Evolutionary conservation across 2,113 vertebrate genomes (phyloP), one percentile per base, ranked within the genome.

Genomic region (Cervus canadensis): DNA sequence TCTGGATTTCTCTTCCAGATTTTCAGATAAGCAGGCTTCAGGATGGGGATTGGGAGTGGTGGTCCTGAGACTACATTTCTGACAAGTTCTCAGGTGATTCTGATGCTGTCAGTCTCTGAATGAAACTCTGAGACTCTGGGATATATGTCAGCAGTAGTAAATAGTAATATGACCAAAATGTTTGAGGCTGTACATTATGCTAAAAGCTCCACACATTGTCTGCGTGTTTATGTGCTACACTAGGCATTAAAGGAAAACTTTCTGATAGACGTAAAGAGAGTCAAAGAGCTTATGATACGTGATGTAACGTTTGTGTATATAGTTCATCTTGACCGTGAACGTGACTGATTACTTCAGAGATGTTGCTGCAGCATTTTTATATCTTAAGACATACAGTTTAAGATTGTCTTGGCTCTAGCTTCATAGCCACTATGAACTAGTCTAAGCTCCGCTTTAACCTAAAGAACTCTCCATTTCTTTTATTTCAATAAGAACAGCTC

Each of bases 391-490:
- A 71, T 52, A 28, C 28, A 79, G 45, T 82, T 95, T 60, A 91
- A 43, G 13, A 87, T 48, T 60, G 43, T 60, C 74, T 96, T 92
- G 45, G 25, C 74, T 97, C 50, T 95, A 83, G 57, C 25, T 79
- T 91, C 30, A 54, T 36, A 87, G 23, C 36, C 83, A 33, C 43
- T 93, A n/a, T 59, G 83, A 87, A 87, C 50, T 87, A 45, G 56
- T 57, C 17, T 97, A 93, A 91, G 36, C 82, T 92, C 57, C 45
- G 3, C 16, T 93, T 87, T 96, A 56, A 97, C 82, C 62, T 95
- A 48, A 93, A 93, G 48, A 87, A 93, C 16, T 84, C 36, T 86
- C 85, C n/a, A 78, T 76, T 87, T 74, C 83, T 95, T 97, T 96
- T 48, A 62, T 62, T 92, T 92, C 26, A 81, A 11, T 62, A 89